phyloP scores from a whole-genome alignment of 2,797 vertebrate genomes.

The Capromys pilorides region DNA sequence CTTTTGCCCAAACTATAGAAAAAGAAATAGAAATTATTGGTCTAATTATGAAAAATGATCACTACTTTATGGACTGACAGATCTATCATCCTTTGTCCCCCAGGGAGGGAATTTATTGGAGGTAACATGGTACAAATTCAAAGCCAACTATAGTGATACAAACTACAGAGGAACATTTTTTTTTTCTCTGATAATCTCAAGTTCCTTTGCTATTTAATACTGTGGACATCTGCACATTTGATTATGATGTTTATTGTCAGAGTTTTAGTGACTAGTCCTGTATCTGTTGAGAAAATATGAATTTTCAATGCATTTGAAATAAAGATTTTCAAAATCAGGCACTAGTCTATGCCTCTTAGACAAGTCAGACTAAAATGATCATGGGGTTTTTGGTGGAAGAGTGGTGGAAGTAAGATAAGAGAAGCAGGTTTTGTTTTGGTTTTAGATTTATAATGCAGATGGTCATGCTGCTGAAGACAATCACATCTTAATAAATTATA shows the following conservation, averaged over 20 bases:
- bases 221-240: conserved; percentile 71
- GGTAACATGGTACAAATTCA: background rate
- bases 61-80: background rate
- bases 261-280: conserved; percentile 54
- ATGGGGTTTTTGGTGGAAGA: background rate
- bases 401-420: conserved; percentile 28
- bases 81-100: background rate
- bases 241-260: conserved; percentile 70
- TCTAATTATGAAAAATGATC: conserved; percentile 26
- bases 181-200: conserved; percentile 61
- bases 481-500: conserved; percentile 75
- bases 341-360: conserved; percentile 3
- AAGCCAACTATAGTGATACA: background rate
- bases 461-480: conserved; percentile 60
- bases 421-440: conserved; percentile 70
- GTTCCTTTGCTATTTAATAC: conserved; percentile 72
- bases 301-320: conserved; percentile 43
- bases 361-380: conserved; percentile 46
- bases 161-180: conserved; percentile 39
- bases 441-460: conserved; percentile 74
- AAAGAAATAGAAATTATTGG: background rate
- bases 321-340: conserved; percentile 54
- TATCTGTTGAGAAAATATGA: conserved; percentile 54
- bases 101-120: background rate
- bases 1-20: too few species aligned